Conservation (phyloP, 2,797 vertebrate species). For the Melopsittacus undulatus region DNA sequence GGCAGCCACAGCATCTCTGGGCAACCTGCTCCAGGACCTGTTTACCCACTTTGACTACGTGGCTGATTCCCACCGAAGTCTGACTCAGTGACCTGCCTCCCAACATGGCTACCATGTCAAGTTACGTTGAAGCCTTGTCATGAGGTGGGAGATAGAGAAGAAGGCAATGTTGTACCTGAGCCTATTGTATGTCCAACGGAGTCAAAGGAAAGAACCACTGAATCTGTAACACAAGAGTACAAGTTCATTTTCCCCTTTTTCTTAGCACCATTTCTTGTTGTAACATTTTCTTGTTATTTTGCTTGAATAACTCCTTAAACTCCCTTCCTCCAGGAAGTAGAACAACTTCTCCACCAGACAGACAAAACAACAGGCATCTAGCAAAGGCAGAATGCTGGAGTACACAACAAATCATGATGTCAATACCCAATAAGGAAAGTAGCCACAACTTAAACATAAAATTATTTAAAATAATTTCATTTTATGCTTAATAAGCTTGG, state of each 20-base stretch:
- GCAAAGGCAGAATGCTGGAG: not conserved
- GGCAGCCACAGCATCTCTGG: not conserved
- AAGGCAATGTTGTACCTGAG: slow-evolving; percentile 81
- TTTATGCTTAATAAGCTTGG: not conserved
- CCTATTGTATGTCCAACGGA: slow-evolving; percentile 85
- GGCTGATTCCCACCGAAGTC: not conserved
- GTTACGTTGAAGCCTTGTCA: slow-evolving; percentile 42
- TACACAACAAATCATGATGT: not conserved
- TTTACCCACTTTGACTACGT: not conserved
- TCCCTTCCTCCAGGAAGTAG: not conserved
- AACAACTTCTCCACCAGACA: not conserved
- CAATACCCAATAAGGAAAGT: not conserved
- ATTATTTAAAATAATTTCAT: not conserved
- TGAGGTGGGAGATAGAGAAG: slow-evolving; percentile 60
- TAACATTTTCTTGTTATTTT: not conserved
- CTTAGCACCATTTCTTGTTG: slow-evolving; percentile 12
- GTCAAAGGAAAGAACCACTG: slow-evolving; percentile 84
- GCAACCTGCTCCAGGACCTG: not conserved
- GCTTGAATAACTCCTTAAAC: not conserved
- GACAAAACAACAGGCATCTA: not conserved
- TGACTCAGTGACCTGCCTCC: slow-evolving; percentile 46
- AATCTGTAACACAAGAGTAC: slow-evolving; percentile 88
- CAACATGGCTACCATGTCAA: slow-evolving; percentile 66
- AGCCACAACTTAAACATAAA: not conserved
- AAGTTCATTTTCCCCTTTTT: slow-evolving; percentile 79